Evolutionary conservation across 2,113 vertebrate species (phyloP), one percentile per base, ranked within the genome.

Genomic region (Chaenogobius annularis): DNA sequence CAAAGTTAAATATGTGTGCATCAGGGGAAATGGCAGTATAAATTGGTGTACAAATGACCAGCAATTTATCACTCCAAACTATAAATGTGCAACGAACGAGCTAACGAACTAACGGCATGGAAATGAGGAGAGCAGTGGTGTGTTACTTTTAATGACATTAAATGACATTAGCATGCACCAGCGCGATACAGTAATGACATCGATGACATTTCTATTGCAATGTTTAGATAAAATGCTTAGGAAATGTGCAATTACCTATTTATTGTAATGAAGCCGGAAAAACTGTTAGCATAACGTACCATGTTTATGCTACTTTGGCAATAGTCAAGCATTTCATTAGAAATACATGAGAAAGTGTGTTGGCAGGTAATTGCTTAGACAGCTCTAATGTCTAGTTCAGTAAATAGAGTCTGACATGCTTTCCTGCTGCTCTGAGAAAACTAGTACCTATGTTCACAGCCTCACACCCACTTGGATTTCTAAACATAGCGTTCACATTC

Each of bases 401-500:
- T 35, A 69, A 66, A 73, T 10, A 56, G 54, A 73, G 37, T 63
- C 72, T 10, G 61, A 69, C 20, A 59, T 46, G 43, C 50, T 46
- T 63, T 56, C 58, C 55, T 15, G 2, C 46, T 23, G 69, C 70
- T 65, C 68, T 74, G 77, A 17, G 73, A 47, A 55, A 44, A 68
- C 55, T n/a, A 50, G 75, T n/a, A 22, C 2, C 20, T 15, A 31
- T 17, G 47, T 37, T 55, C 50, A 46, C 70, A 78, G 70, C 59
- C 43, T n/a, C 47, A 35, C 55, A 59, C 58, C 43, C 37, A 11
- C 74, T 31, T 20, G 44, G 46, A 23, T 54, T 71, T 19, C 40
- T 64, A 79, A 73, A 83, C 44, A 72, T 31, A 83, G 35, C 13
- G 63, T 66, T 46, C 80, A 74, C 66, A 73, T 78, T 79, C 22